Percentiles rank a stretch among this genome's conserved stretches.
Conservation (phyloP, 2,888 invertebrate genomes). For the Macropis europaea region DNA sequence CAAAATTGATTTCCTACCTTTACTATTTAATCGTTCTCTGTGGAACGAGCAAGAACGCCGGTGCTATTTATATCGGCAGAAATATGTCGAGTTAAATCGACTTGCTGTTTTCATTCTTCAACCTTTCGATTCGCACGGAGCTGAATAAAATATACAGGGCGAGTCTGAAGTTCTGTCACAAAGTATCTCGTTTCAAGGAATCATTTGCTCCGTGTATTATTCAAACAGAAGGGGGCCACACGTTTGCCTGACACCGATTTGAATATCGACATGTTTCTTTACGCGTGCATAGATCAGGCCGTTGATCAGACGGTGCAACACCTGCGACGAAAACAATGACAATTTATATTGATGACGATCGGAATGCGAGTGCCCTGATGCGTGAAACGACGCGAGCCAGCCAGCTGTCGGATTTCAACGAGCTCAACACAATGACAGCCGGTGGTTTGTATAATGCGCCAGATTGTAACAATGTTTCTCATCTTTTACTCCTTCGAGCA, state of each 20-base stretch:
- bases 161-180: too few relatives aligned
- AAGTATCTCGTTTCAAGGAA: too few relatives aligned
- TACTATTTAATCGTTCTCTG: not conserved
- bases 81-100: not conserved
- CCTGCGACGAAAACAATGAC: constrained; percentile 62
- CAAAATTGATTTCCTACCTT: constrained; percentile 11
- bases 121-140: not conserved
- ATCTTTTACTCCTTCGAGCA: not conserved
- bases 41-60: not conserved
- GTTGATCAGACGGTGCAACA: constrained; percentile 43
- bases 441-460: constrained; percentile 20
- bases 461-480: constrained; percentile 32
- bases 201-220: too few relatives aligned
- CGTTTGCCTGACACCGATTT: not conserved
- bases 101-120: not conserved
- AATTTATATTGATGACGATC: constrained; percentile 58
- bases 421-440: constrained; percentile 28
- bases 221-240: too few relatives aligned
- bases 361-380: constrained; percentile 53
- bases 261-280: not conserved
- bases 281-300: constrained; percentile 5
- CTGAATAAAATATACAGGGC: too few relatives aligned
- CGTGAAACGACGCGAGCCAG: constrained; percentile 46
- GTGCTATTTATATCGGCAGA: not conserved
- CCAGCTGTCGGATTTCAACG: constrained; percentile 52